Evolutionary conservation across 2,113 vertebrate genomes (phyloP).

Genomic region (Polypterus senegalus): DNA sequence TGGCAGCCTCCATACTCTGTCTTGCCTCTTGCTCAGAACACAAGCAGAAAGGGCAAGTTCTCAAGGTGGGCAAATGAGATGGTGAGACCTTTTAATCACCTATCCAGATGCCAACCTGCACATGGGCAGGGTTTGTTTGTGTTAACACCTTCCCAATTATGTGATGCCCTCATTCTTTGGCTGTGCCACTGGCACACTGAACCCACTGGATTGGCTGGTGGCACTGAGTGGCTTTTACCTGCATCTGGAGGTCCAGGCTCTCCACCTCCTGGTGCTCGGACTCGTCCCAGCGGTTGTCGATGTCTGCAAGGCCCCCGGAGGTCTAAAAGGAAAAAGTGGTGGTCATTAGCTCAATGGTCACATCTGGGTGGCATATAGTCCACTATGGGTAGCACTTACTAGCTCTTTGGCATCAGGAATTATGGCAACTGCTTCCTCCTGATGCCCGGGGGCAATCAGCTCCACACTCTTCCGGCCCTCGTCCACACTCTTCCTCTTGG

Average conservation of each 20-base stretch:
- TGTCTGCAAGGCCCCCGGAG: slow-evolving; percentile 40
- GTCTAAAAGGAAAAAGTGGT: no score
- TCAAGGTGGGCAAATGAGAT: no score
- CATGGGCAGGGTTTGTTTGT: no score
- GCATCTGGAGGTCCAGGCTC: slow-evolving; percentile 29
- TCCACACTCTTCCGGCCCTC: slow-evolving; percentile 41
- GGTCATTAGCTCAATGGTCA: background rate
- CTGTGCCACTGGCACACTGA: no score
- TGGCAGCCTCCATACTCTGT: no score
- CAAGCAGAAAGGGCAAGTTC: no score
- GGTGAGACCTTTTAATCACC: no score
- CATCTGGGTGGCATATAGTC: background rate
- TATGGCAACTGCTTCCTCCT: slow-evolving; percentile 35
- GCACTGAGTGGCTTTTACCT: slow-evolving; percentile 33
- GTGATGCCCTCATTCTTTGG: no score
- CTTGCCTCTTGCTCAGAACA: no score
- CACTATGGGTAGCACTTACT: slow-evolving; percentile 34
- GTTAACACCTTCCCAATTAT: no score
- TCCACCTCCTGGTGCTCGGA: slow-evolving; percentile 42
- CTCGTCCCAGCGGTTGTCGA: slow-evolving; percentile 33
- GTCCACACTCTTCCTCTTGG: slow-evolving; percentile 31
- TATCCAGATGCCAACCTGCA: no score
- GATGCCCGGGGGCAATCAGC: slow-evolving; percentile 34
- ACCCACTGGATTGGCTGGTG: no score
- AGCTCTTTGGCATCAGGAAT: slow-evolving; percentile 41